Evolutionary conservation across 2,797 vertebrate species (phyloP), one percentile per base, ranked within the genome.

Genomic region (Etheostoma nigrum): DNA sequence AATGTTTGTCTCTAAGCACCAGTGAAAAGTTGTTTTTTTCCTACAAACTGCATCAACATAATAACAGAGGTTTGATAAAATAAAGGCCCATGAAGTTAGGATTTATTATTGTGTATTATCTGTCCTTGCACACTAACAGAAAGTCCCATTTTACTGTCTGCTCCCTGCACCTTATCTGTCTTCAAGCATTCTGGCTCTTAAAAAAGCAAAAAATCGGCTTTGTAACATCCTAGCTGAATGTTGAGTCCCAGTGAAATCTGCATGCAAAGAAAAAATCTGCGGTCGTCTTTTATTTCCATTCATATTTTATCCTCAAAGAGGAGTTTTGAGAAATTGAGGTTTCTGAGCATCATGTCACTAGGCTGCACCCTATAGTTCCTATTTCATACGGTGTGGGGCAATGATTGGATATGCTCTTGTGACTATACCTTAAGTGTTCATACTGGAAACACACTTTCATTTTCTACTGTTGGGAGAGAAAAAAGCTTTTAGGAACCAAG

Each of bases 171-270:
- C 85, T 82, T 79, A 70, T 62, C 77, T 59, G 48, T 52, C 71
- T 73, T 48, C 72, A 47, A 70, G 72, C 76, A 36, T n/a, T 52
- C 33, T 36, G 64, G 7, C 70, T 83, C 69, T 79, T 61, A 78
- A 47, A 77, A 82, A 60, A 54, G 63, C 58, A 63, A 73, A 74
- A 67, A 55, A 78, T 77, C 81, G 78, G 57, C 74, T 77, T 75
- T 70, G 64, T 64, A 36, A 45, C 25, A n/a, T 64, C 64, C 74
- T 58, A 12, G 10, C 67, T 6, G 33, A 65, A 25, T 51, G 49
- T 19, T 51, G 53, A 66, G 72, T 58, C 47, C 42, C 64, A 59
- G 58, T n/a, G 4, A 68, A 78, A 81, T 80, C 60, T 72, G 65
- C 76, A 83, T 78, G 76, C 66, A 72, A 66, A 44, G 55, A 42